phyloP scores from a whole-genome alignment of 2,113 vertebrate genomes.

The Trichomycterus rosablanca region DNA sequence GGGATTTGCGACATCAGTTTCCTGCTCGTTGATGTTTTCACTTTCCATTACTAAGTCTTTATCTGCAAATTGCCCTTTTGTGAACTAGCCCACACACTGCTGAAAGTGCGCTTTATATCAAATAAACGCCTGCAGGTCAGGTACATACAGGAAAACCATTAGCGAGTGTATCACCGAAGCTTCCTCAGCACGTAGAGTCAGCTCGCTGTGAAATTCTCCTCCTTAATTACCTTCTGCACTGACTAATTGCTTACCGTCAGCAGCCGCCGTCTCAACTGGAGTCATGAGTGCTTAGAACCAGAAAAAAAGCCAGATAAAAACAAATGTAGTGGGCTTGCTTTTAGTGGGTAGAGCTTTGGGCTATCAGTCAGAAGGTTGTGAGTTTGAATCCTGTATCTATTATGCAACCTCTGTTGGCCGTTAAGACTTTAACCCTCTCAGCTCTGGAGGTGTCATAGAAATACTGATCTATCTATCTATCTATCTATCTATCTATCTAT shows the following conservation, averaged over 20 bases:
- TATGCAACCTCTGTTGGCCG: no score
- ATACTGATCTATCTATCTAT: no score
- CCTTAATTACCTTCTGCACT: not conserved
- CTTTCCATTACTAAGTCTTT: slow-evolving; percentile 2
- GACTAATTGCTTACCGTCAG: not conserved
- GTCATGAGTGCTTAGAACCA: not conserved
- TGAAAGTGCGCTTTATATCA: not conserved
- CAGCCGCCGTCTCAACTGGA: not conserved
- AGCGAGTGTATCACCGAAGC: not conserved
- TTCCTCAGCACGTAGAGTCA: not conserved
- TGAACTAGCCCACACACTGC: not conserved
- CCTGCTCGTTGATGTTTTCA: no score
- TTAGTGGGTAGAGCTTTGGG: no score
- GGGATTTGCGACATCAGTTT: no score
- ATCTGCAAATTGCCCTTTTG: slow-evolving; percentile 4
- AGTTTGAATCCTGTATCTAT: no score
- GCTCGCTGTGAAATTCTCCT: not conserved
- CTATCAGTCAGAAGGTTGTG: no score
- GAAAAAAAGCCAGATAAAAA: no score
- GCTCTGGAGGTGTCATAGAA: no score
- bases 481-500: no score
- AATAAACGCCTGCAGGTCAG: not conserved
- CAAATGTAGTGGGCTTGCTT: no score
- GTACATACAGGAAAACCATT: not conserved
- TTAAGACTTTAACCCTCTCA: no score